Conservation (phyloP, 2,113 vertebrate genomes). For the Geococcyx californianus region DNA sequence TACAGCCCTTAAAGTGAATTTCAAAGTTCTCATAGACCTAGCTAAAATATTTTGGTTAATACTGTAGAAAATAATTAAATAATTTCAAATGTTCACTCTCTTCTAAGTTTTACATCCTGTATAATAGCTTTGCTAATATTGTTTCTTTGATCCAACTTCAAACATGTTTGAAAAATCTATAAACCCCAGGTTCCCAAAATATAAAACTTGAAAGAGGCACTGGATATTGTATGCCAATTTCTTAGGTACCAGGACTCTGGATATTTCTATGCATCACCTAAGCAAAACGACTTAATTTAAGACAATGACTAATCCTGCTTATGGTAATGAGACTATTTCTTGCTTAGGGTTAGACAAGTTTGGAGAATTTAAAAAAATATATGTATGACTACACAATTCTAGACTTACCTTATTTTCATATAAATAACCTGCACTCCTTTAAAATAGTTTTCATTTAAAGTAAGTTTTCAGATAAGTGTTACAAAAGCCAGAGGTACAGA, state of each 20-base stretch:
- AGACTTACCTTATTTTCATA: not conserved
- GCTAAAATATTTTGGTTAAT: not conserved
- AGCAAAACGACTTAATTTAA: not conserved
- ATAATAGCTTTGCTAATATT: not conserved
- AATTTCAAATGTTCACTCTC: not conserved
- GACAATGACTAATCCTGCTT: not conserved
- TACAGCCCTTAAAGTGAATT: slow-evolving; percentile 56
- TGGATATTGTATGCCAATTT: not conserved
- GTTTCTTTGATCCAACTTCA: not conserved
- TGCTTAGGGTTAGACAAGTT: not conserved
- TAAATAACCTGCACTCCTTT: not conserved
- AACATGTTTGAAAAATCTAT: not conserved
- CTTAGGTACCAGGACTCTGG: not conserved
- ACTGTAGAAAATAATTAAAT: not conserved
- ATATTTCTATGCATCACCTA: not conserved
- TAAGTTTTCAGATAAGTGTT: not conserved
- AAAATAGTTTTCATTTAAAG: not conserved
- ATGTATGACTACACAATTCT: not conserved
- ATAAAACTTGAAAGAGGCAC: not conserved
- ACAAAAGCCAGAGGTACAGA: not conserved
- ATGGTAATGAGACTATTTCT: not conserved
- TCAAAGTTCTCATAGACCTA: slow-evolving; percentile 3
- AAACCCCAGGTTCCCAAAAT: not conserved
- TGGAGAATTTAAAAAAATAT: not conserved
- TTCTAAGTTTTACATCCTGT: not conserved